A percentile compares a stretch with the other conserved stretches of the same genome.
Conservation (phyloP, 1,140 invertebrate genomes). For the Venturia canescens region DNA sequence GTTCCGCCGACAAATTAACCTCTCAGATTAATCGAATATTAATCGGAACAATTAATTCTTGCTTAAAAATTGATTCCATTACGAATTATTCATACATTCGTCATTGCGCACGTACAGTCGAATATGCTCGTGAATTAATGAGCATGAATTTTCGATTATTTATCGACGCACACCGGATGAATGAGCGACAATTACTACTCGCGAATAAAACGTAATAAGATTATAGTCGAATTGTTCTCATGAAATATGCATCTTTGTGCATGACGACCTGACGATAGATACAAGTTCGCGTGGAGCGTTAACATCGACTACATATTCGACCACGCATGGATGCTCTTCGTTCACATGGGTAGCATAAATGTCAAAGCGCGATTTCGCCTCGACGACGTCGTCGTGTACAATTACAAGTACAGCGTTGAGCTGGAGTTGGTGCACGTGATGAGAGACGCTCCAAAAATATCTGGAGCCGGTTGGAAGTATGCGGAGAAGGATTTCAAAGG, state of each 20-base stretch:
- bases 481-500: conserved; percentile 49
- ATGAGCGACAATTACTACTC: neutral
- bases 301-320: conserved; percentile 73
- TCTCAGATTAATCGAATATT: too few relatives aligned
- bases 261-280: conserved; percentile 57
- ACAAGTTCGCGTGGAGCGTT: conserved; percentile 65
- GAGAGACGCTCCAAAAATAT: conserved; percentile 46
- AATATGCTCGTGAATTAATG: too few relatives aligned
- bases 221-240: neutral
- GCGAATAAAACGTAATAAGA: neutral
- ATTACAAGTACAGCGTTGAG: conserved; percentile 69
- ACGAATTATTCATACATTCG: too few relatives aligned
- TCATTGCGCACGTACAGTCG: too few relatives aligned
- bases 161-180: too few relatives aligned
- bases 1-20: too few relatives aligned
- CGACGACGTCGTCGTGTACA: conserved; percentile 70
- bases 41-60: too few relatives aligned
- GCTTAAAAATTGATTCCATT: too few relatives aligned
- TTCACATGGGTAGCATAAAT: conserved; percentile 66
- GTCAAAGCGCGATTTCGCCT: conserved; percentile 55
- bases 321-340: conserved; percentile 67
- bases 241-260: neutral
- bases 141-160: too few relatives aligned
- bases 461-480: conserved; percentile 43
- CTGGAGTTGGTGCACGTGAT: conserved; percentile 62